Evolutionary conservation across 2,113 vertebrate species (phyloP).

Genomic region (Ceyx cyanopectus): DNA sequence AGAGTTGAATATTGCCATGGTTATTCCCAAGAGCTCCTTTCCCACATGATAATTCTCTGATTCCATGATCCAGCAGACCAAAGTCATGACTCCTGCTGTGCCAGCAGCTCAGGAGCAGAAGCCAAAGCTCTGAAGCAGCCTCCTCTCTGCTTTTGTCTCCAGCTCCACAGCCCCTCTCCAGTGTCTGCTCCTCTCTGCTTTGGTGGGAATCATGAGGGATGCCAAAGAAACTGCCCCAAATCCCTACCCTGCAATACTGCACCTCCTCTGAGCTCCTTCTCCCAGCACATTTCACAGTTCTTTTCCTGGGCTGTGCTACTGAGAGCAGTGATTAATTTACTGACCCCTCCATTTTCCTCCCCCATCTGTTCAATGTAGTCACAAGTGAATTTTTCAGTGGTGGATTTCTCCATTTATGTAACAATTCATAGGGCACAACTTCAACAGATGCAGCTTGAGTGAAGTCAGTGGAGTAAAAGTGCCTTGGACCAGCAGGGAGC

Average conservation of each 20-base stretch:
- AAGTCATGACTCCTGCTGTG: neutral
- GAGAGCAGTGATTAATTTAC: neutral
- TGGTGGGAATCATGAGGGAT: neutral
- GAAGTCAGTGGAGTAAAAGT: neutral
- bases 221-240: neutral
- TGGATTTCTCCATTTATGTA: neutral
- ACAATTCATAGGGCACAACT: neutral
- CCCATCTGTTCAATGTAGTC: neutral
- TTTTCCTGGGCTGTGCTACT: neutral
- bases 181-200: neutral
- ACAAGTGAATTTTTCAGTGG: neutral
- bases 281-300: neutral
- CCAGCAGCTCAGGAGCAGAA: neutral
- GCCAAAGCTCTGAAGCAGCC: neutral
- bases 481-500: neutral
- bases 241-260: neutral
- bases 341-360: neutral
- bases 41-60: too few species aligned
- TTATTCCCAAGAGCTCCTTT: neutral
- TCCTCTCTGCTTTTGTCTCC: neutral
- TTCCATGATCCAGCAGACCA: accelerated
- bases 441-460: neutral
- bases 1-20: neutral
- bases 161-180: neutral
- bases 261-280: neutral